Evolutionary conservation across 2,113 vertebrate genomes (phyloP), one percentile per base, ranked within the genome.

Genomic region (Bombycilla garrulus): DNA sequence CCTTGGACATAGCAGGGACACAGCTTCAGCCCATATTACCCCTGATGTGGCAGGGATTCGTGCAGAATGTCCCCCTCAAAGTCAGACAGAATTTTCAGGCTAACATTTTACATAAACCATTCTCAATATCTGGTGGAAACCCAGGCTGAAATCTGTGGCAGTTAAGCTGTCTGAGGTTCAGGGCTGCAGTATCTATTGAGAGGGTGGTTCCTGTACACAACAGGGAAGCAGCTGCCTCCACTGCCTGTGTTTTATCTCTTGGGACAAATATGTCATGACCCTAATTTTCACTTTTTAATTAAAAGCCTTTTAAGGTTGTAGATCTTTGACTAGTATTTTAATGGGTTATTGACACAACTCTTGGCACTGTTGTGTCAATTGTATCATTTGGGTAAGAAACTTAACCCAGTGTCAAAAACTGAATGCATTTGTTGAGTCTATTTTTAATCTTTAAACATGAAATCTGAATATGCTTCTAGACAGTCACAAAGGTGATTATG

Each of bases 401-500:
- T 96, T 96, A 96, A 95, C 73, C 86, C 81, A 70, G 58, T 91
- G 93, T 93, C 90, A 96, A 95, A 93, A 97, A 95, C 79, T 51
- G 86, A 97, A 96, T 96, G 90, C 91, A 97, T 97, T 98, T 96
- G 42, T 96, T 97, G 93, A 94, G 84, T 95, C 97, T 98, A 97
- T 98, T 98, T 98, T 98, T 98, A 95, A 95, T 91, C 95, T 88
- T 95, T 96, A 97, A 97, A 96, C 94, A 91, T 92, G 95, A 97
- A 97, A 97, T 97, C 97, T 97, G 97, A 98, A 97, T 97, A 96
- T 97, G 96, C 98, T 98, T 97, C 95, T 97, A 97, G 97, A 97
- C 97, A 97, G 96, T 95, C 90, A 97, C 94, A 96, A 97, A 98
- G 97, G 96, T 94, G 94, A 97, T 98, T 97, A 97, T 97, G 96